A percentile compares a stretch with the other conserved stretches of the same genome.
These are phyloP conservation scores for Drosophila takahashii DNA, from an alignment of 1,140 invertebrate genomes.

Conservation along the genomic window DNA sequence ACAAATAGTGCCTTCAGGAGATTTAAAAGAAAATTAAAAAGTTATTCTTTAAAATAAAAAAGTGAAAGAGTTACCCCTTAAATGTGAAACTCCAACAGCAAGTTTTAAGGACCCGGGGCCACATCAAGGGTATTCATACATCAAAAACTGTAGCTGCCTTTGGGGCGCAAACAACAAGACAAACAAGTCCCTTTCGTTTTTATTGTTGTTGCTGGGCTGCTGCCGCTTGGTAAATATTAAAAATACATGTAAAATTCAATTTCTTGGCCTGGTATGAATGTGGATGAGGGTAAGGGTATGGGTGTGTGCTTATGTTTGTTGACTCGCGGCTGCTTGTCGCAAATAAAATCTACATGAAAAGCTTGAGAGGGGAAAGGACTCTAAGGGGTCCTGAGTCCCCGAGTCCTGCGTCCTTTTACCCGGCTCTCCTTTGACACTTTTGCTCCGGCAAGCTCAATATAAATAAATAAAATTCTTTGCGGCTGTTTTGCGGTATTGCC, in stretches of 20 bases:
- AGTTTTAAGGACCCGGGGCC: constrained; percentile 17
- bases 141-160: constrained; percentile 57
- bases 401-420: constrained; percentile 11
- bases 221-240: constrained; percentile 71
- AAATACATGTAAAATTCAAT: constrained; percentile 82
- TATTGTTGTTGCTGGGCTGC: constrained; percentile 48
- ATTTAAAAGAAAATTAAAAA: not conserved
- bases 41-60: not conserved
- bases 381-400: not conserved
- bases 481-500: constrained; percentile 57
- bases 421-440: constrained; percentile 66
- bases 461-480: constrained; percentile 81
- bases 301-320: constrained; percentile 64
- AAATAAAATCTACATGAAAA: constrained; percentile 81
- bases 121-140: constrained; percentile 43
- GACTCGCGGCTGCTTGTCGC: constrained; percentile 75
- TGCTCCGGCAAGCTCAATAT: constrained; percentile 64
- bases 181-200: constrained; percentile 49
- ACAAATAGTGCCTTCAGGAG: not conserved
- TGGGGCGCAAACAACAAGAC: constrained; percentile 40
- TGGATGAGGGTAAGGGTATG: not conserved
- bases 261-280: constrained; percentile 57
- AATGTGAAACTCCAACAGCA: constrained; percentile 5
- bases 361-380: constrained; percentile 27
- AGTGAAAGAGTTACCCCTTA: not conserved